A percentile compares a stretch with the other conserved stretches of the same genome.
Evolutionary conservation across 2,113 vertebrate species (phyloP).

Genomic region (Scomber colias): DNA sequence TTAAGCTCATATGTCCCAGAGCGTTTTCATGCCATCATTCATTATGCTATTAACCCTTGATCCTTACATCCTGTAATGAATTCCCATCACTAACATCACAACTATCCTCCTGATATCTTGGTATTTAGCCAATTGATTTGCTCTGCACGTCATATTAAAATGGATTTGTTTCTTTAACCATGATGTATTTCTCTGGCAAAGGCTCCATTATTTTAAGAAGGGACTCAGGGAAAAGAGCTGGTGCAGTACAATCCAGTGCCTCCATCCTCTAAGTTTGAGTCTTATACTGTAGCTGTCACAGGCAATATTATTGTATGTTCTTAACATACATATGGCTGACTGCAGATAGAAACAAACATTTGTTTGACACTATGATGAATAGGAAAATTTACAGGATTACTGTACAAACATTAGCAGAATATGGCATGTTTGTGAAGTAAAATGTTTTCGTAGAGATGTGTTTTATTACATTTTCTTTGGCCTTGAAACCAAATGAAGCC

Average conservation of each 20-base stretch:
- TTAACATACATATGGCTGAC: background rate
- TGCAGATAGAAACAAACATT: background rate
- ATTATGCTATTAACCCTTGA: conserved; percentile 1
- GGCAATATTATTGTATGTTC: background rate
- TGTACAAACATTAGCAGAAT: conserved; percentile 34
- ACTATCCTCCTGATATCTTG: conserved; percentile 2
- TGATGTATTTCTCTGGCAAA: background rate
- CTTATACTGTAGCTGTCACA: background rate
- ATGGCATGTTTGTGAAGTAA: conserved; percentile 16
- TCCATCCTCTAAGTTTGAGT: background rate
- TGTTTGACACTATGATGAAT: background rate
- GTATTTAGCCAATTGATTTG: conserved; percentile 10
- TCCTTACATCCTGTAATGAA: background rate
- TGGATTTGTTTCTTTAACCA: conserved; percentile 1
- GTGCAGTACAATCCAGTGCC: background rate
- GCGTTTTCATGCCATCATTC: background rate
- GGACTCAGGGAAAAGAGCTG: background rate
- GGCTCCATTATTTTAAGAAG: background rate
- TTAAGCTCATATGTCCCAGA: background rate
- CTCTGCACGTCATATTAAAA: background rate
- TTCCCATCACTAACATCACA: conserved; percentile 3
- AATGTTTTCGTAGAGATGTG: conserved; percentile 35
- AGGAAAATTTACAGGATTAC: background rate
- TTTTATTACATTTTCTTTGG: conserved; percentile 73
- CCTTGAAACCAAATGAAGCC: conserved; percentile 40